Conservation (phyloP, 1,140 invertebrate genomes). For the Calephelis virginiensis region DNA sequence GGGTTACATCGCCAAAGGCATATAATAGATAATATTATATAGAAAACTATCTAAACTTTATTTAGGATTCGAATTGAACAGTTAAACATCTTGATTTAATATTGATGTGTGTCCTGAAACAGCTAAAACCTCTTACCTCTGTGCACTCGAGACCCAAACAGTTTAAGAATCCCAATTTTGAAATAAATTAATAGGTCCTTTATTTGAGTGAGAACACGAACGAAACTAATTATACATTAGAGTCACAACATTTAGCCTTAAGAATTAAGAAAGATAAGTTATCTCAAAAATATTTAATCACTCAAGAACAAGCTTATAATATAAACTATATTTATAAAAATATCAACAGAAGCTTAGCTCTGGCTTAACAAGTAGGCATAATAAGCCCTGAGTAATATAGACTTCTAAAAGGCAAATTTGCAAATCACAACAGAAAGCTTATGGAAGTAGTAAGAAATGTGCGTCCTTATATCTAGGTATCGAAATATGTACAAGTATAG, state of each 20-base stretch:
- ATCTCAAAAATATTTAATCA: conserved; percentile 21
- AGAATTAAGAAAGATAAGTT: conserved; percentile 16
- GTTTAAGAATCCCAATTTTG: not conserved
- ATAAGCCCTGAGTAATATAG: conserved; percentile 55
- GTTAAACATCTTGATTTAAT: too few species aligned
- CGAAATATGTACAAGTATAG: conserved; percentile 30
- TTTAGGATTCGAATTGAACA: too few species aligned
- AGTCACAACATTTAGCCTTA: conserved; percentile 6
- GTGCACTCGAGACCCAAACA: too few species aligned
- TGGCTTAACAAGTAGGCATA: conserved; percentile 51
- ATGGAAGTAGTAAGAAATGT: conserved; percentile 50
- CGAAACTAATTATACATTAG: conserved; percentile 1
- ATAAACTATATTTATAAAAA: conserved; percentile 22
- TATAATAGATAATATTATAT: too few species aligned
- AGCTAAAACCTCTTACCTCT: too few species aligned
- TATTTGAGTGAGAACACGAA: not conserved
- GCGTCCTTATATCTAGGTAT: conserved; percentile 42
- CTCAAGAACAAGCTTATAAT: conserved; percentile 16
- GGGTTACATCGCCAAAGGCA: too few species aligned
- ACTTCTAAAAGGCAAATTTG: conserved; percentile 65
- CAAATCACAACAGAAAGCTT: conserved; percentile 71
- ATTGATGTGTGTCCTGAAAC: too few species aligned
- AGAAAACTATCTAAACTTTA: too few species aligned
- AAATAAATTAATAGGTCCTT: not conserved
- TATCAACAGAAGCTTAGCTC: conserved; percentile 62